Evolutionary conservation across 2,797 vertebrate genomes (phyloP).

Genomic region (Caiman crocodilus): DNA sequence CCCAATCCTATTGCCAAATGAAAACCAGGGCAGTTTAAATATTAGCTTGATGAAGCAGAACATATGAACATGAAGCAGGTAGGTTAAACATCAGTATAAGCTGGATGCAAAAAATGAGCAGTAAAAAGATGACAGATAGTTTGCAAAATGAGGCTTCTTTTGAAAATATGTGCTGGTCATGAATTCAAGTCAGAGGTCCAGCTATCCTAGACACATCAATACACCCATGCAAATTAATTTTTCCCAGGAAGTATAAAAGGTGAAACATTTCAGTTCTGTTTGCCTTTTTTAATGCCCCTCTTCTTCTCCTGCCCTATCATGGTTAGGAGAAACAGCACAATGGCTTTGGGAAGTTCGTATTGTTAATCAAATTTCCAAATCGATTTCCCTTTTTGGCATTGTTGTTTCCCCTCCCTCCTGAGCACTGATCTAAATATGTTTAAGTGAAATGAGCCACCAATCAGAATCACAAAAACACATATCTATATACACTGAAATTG

Average conservation of each 20-base stretch:
- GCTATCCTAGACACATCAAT: not conserved
- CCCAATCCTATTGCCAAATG: not conserved
- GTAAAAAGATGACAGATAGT: not conserved
- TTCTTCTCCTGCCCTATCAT: not conserved
- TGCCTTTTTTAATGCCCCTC: not conserved
- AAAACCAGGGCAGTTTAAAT: rapidly evolving
- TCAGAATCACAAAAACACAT: slow-evolving; percentile 31
- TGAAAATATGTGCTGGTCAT: not conserved
- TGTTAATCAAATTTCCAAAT: slow-evolving; percentile 28
- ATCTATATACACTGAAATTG: slow-evolving; percentile 58
- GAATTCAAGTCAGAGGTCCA: not conserved
- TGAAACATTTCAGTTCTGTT: not conserved
- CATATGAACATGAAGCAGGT: not conserved
- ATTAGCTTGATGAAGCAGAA: not conserved
- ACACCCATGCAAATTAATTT: not conserved
- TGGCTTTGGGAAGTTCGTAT: not conserved
- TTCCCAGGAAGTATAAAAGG: not conserved
- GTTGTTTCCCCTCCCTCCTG: not conserved
- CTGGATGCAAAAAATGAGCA: not conserved
- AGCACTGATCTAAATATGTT: slow-evolving; percentile 37
- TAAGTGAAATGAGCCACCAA: slow-evolving; percentile 9
- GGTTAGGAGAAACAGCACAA: not conserved
- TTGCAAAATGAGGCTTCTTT: not conserved
- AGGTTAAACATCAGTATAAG: no score
- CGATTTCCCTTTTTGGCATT: slow-evolving; percentile 10